Base-by-base conservation (phyloP, 2,113 vertebrate genomes). In the Lepus timidus region DNA sequence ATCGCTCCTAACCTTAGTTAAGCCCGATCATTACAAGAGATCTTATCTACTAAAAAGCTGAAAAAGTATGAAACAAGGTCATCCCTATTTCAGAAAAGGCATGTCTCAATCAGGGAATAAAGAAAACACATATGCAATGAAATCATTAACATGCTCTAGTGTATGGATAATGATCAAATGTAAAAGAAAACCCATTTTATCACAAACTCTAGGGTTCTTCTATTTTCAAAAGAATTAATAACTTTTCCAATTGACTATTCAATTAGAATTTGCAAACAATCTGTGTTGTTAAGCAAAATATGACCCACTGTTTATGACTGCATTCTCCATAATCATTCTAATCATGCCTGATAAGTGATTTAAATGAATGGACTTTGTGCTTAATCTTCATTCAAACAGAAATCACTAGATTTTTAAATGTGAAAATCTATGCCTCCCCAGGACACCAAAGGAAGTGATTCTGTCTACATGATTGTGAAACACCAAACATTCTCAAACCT, bases 301-400 rank as follows among this genome's bases (percentile, higher is more conserved):
- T 25, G 6, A 52, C 51, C 91, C 95, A 88, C 62, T 95, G 75
- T 95, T 97, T 88, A 49, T 90, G n/a, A 89, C 64, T 81, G 61
- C 58, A 93, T 88, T 83, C 55, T 94, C 91, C 88, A 36, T 88
- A 92, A 96, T 67, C 29, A 96, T 51, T 95, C 88, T 78, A 65
- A 86, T 83, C 49, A 79, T 10, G 25, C 39, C 94, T 73, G 86
- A 61, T 97, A 94, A 84, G n/a, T 94, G 78, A 97, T 93, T 96
- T 73, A 96, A 97, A 96, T 97, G 92, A 98, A 94, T 96, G 81
- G 68, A 83, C 85, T 67, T 96, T 96, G 93, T 90, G 95, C 88
- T 84, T 64, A 97, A 91, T 97, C 95, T 67, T 49, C 0, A 62
- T 93, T 74, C 89, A 95, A 96, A 95, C 67, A 91, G 79, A 92